Base-by-base conservation (phyloP, 2,797 vertebrate species). In the Furcifer pardalis region DNA sequence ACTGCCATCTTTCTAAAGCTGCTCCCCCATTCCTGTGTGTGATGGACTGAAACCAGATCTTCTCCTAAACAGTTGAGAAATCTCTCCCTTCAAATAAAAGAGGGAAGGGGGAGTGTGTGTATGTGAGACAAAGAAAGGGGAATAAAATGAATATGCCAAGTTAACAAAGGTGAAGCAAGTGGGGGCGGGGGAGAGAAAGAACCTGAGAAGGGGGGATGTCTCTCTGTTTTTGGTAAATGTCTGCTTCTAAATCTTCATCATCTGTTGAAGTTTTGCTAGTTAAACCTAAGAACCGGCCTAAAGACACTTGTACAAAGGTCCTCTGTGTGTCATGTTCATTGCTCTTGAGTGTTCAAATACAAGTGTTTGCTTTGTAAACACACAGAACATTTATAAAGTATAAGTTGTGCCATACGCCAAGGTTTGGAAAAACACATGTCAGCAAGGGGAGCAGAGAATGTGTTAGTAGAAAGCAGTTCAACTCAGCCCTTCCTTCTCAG, bases 21-120 rank as follows among this genome's bases (percentile, higher is more conserved):
- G 62, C 72, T 88, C 81, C 90, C 90, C 79, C 82, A 83, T 63
- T 86, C 42, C 87, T 86, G 81, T 0, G 44, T 35, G 85, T 83
- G 92, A 90, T 65, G 89, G 42, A 82, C 71, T 91, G 92, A 92
- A 93, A 93, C 68, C 82, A 88, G 92, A 93, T 84, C 89, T 59
- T 86, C 89, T 83, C 90, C 93, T 90, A 94, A 81, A 90, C 66
- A 91, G 86, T 32, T 66, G 84, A 85, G 88, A 92, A 83, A 89
- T 90, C 78, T 85, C 87, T 89, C 88, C 85, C 84, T 87, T 65
- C 88, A 27, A 23, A 49, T 27, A 19, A 7, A 0, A 3, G 25
- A 7, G 4, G 40, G 10, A 27, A 27, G 62, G 30, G 40, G 4
- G 40, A 9, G 32, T 15, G 40, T 30, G 25, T n/a, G n/a, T n/a